Conservation (phyloP, 1,140 invertebrate genomes). For the Paraescarpia echinospica region DNA sequence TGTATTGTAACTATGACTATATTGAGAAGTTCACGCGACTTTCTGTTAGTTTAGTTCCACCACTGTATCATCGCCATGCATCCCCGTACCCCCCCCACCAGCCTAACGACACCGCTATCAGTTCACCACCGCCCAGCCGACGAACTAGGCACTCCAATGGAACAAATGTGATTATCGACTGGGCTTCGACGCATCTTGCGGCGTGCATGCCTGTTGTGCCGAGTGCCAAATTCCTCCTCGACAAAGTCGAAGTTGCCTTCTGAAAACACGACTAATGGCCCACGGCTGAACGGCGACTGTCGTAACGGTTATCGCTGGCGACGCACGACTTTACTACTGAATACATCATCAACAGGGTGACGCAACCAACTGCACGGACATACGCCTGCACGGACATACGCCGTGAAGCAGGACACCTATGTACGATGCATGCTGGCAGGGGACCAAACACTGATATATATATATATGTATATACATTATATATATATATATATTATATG, state of each 20-base stretch:
- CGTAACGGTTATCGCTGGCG: neutral
- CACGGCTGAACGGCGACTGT: neutral
- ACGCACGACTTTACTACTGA: neutral
- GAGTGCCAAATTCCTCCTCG: no score
- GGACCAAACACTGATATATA: no score
- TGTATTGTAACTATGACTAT: no score
- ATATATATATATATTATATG: neutral
- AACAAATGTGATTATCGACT: neutral
- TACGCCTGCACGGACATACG: neutral
- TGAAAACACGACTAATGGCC: neutral
- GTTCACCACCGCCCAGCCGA: neutral
- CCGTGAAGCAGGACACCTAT: neutral
- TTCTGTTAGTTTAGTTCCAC: neutral
- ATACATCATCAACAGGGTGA: neutral
- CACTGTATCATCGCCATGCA: neutral
- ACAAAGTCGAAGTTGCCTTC: neutral
- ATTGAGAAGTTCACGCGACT: neutral
- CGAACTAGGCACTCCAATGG: neutral
- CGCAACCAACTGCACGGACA: neutral
- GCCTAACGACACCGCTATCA: neutral
- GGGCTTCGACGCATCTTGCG: neutral
- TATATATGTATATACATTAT: neutral
- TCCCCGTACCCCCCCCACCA: no score
- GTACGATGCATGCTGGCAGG: neutral
- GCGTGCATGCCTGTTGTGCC: no score